phyloP scores from a whole-genome alignment of 1,140 invertebrate genomes.

The Arion vulgaris region DNA sequence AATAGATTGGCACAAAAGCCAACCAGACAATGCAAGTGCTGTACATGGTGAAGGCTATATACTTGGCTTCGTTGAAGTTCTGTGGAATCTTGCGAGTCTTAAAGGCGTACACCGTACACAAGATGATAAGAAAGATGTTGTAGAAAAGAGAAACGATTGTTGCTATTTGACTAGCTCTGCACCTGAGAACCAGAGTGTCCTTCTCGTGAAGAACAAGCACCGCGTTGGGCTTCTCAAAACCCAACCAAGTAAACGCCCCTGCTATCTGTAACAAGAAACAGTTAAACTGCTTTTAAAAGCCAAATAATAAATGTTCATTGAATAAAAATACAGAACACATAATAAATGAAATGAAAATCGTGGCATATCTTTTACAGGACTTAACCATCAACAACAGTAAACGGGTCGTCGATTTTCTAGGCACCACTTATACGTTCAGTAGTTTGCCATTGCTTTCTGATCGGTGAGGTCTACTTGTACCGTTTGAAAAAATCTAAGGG shows the following conservation, averaged over 20 bases:
- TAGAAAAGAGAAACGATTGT: constrained; percentile 83
- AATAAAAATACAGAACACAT: no score
- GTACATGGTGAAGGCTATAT: constrained; percentile 97
- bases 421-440: no score
- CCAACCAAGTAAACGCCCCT: constrained; percentile 75
- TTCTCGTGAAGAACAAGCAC: constrained; percentile 56
- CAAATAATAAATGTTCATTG: no score
- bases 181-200: constrained; percentile 76
- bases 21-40: constrained; percentile 86
- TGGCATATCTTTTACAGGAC: no score
- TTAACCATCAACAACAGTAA: no score
- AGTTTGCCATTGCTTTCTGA: no score
- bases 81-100: constrained; percentile 93
- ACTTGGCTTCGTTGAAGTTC: constrained; percentile 95
- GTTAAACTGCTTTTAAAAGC: no score
- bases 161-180: constrained; percentile 81
- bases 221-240: constrained; percentile 76
- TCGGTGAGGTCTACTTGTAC: no score
- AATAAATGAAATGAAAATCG: no score
- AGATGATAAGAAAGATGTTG: constrained; percentile 82
- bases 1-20: constrained; percentile 83
- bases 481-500: no score
- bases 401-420: no score
- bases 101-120: constrained; percentile 84
- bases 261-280: constrained; percentile 45